Conservation (phyloP, 2,888 invertebrate species). For the Drosophila nigricruria region DNA sequence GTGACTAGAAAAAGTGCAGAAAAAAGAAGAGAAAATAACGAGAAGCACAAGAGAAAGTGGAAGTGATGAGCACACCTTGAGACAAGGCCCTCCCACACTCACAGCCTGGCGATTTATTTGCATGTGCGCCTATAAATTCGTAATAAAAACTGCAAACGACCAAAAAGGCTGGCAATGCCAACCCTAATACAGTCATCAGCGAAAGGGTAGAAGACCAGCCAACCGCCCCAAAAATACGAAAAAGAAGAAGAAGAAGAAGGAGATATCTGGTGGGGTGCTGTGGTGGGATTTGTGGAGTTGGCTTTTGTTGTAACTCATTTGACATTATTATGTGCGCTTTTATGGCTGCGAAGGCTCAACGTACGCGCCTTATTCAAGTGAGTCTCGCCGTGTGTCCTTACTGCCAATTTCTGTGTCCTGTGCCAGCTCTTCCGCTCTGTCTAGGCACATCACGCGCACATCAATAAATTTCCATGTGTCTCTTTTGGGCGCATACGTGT, state of each 20-base stretch:
- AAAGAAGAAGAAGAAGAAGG: background rate
- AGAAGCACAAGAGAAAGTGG: conserved; percentile 3
- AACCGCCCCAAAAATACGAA: conserved; percentile 5
- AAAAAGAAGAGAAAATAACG: background rate
- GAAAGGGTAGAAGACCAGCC: conserved; percentile 57
- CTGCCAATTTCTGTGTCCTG: conserved; percentile 44
- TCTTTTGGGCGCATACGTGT: conserved; percentile 32
- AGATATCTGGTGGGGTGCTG: conserved; percentile 3
- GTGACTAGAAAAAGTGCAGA: background rate
- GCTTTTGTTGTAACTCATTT: conserved; percentile 81
- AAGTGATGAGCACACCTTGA: conserved; percentile 54
- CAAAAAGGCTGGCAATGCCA: conserved; percentile 60
- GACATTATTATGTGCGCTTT: conserved; percentile 81
- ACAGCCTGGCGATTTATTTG: conserved; percentile 76
- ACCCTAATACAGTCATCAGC: conserved; percentile 78
- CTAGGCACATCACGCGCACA: conserved; percentile 72
- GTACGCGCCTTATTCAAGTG: conserved; percentile 47
- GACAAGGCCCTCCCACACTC: conserved; percentile 8
- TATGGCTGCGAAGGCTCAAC: conserved; percentile 77
- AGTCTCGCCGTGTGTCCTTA: conserved; percentile 33
- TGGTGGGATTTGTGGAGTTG: conserved; percentile 32
- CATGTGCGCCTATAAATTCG: conserved; percentile 82
- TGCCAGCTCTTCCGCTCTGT: conserved; percentile 38
- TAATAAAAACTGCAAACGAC: conserved; percentile 82
- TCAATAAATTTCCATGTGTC: conserved; percentile 75